A percentile compares a stretch with the other conserved stretches of the same genome.
Conservation (phyloP, 2,113 vertebrate species). For the Antechinus flavipes region DNA sequence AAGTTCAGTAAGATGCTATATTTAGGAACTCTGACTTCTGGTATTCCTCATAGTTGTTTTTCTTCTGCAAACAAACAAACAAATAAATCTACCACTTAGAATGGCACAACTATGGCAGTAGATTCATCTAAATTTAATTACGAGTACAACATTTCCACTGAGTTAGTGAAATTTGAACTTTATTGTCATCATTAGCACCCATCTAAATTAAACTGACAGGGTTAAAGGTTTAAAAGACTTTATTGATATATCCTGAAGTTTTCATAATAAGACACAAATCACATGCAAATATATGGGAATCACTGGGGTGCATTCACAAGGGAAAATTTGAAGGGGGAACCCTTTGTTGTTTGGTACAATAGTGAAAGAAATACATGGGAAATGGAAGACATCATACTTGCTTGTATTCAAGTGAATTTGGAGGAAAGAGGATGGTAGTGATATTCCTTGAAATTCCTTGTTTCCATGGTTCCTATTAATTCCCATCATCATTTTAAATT, state of each 20-base stretch:
- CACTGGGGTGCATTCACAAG: not conserved
- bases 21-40: not conserved
- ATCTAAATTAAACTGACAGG: slow-evolving; percentile 32
- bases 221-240: slow-evolving; percentile 35
- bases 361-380: slow-evolving; percentile 16
- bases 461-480: not conserved
- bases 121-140: slow-evolving; percentile 27
- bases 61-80: not conserved
- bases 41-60: not conserved
- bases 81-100: not conserved
- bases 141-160: not conserved
- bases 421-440: not conserved
- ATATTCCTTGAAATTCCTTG: slow-evolving; percentile 15
- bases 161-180: slow-evolving; percentile 20
- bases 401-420: not conserved
- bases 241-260: slow-evolving; percentile 8
- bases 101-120: not conserved
- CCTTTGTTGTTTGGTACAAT: slow-evolving; percentile 22
- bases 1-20: not conserved
- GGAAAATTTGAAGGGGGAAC: not conserved
- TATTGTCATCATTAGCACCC: not conserved
- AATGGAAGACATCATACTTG: not conserved
- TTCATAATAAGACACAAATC: slow-evolving; percentile 41
- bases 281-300: slow-evolving; percentile 25
- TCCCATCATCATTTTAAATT: not conserved